Percentiles rank a stretch among this genome's conserved stretches.
phyloP scores from a whole-genome alignment of 2,797 vertebrate species.

The Catamblyrhynchus diadema region DNA sequence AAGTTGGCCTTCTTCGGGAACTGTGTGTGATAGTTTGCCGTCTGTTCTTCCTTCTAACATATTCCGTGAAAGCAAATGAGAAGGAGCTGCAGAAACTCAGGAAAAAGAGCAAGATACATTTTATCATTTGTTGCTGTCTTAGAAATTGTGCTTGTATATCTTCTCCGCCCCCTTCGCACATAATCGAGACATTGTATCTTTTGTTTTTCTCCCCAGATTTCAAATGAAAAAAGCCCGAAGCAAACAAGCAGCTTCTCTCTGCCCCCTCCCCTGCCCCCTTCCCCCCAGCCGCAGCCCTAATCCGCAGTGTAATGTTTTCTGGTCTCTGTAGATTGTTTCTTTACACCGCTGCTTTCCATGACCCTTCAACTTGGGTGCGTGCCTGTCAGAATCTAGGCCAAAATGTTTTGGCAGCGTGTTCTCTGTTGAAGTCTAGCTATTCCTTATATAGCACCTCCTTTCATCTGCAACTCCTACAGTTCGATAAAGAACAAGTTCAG shows the following conservation, averaged over 20 bases:
- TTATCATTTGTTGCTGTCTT: slow-evolving; percentile 9
- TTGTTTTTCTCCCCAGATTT: not conserved
- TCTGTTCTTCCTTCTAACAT: not conserved
- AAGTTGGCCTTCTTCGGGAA: not conserved
- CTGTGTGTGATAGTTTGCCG: not conserved
- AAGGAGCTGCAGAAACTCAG: not conserved
- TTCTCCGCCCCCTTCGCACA: not conserved
- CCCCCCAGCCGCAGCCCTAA: not conserved
- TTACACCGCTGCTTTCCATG: slow-evolving; percentile 27
- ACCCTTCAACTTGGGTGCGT: slow-evolving; percentile 53
- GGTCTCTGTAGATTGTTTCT: slow-evolving; percentile 23
- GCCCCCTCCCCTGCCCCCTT: not conserved
- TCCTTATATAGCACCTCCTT: slow-evolving; percentile 64
- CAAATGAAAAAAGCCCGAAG: not conserved
- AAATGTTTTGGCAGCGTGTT: slow-evolving; percentile 53
- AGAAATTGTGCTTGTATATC: not conserved
- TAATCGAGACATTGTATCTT: not conserved
- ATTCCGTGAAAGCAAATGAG: not conserved
- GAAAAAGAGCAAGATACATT: slow-evolving; percentile 6
- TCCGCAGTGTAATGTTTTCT: slow-evolving; percentile 2
- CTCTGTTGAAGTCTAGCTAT: slow-evolving; percentile 50
- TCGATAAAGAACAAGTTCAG: slow-evolving; percentile 56
- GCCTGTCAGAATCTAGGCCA: slow-evolving; percentile 55
- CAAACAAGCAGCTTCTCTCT: not conserved
- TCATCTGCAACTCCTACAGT: slow-evolving; percentile 58